Conservation (phyloP, 37 sponge, comb jelly and placozoan species). For the Diacarnus erythraeanus region DNA sequence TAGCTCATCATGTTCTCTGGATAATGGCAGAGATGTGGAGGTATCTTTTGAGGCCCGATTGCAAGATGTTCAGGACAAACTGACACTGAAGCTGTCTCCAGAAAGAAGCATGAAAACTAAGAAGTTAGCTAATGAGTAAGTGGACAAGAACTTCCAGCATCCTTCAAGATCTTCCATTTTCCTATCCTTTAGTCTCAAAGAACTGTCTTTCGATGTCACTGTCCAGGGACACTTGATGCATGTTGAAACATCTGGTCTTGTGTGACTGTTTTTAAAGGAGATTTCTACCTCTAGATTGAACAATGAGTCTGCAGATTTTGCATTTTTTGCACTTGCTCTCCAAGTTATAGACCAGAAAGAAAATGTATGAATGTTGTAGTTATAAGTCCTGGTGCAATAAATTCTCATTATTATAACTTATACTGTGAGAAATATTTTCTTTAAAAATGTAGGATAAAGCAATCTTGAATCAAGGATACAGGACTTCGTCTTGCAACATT, state of each 20-base stretch:
- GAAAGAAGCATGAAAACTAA: background rate
- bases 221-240: background rate
- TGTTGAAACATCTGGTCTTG: background rate
- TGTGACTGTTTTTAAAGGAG: background rate
- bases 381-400: background rate
- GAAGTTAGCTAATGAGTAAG: constrained; percentile 6
- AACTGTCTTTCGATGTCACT: background rate
- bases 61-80: constrained; percentile 2
- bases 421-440: background rate
- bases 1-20: background rate
- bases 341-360: background rate
- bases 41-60: background rate
- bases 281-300: background rate
- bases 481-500: background rate
- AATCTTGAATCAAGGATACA: background rate
- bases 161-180: background rate
- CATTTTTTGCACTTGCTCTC: background rate
- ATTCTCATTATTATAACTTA: background rate
- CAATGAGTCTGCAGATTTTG: background rate
- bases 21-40: no score
- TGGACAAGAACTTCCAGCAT: background rate
- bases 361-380: background rate
- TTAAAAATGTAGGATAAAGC: background rate
- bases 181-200: background rate
- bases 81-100: background rate